Percentiles rank a stretch among this genome's conserved stretches.
Conservation (phyloP, 2,113 vertebrate species). For the Zootoca vivipara region DNA sequence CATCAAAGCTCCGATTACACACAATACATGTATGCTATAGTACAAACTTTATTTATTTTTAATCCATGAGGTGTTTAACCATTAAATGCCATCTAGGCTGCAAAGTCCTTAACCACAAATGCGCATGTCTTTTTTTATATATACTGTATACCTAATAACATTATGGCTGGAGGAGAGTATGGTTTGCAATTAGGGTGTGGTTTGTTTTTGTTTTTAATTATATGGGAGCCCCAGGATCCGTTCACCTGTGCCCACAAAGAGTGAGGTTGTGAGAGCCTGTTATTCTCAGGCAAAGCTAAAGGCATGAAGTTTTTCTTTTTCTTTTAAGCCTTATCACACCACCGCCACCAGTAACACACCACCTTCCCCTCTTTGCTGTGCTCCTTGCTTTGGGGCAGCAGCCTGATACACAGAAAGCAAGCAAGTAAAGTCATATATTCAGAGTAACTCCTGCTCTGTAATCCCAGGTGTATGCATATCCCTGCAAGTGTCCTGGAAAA, state of each 20-base stretch:
- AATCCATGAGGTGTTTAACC: not conserved
- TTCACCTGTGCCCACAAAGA: not conserved
- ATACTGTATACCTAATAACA: not conserved
- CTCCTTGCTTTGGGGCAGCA: not conserved
- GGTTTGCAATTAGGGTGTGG: not conserved
- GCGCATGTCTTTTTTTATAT: not conserved
- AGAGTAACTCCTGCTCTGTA: not conserved
- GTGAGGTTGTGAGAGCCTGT: not conserved
- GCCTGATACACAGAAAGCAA: not conserved
- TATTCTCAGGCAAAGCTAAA: rapidly evolving
- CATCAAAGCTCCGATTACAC: not conserved
- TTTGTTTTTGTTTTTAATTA: not conserved
- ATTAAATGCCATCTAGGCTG: not conserved
- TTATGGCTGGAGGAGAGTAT: not conserved
- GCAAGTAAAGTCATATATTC: not conserved
- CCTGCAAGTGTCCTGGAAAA: too few relatives aligned
- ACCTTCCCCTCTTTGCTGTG: not conserved
- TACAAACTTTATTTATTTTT: not conserved
- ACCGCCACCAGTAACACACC: not conserved
- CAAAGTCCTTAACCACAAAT: not conserved
- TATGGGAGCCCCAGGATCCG: not conserved
- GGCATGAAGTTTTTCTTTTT: too few relatives aligned
- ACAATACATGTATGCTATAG: not conserved
- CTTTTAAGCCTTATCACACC: too few relatives aligned
- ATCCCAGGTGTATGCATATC: not conserved